These are phyloP conservation scores for Monochamus alternatus DNA, from an alignment of 2,888 invertebrate species.

Conservation along the genomic window DNA sequence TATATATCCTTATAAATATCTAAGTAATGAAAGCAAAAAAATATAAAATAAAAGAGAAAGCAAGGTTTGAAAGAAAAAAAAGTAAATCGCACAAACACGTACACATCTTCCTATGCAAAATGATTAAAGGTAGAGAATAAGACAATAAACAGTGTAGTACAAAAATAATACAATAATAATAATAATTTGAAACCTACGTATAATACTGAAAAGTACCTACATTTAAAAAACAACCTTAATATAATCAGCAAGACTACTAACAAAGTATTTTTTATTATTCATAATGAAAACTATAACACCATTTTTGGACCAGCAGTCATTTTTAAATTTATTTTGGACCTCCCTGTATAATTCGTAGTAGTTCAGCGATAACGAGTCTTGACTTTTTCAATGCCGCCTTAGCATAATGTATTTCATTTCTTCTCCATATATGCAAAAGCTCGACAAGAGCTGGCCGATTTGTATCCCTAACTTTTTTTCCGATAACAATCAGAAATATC, in stretches of 20 bases:
- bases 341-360: neutral
- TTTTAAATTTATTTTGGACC: neutral
- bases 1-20: neutral
- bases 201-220: too few relatives aligned
- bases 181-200: too few relatives aligned
- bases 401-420: neutral
- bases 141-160: too few relatives aligned
- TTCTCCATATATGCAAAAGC: neutral
- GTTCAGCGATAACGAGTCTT: neutral
- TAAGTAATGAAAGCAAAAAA: neutral
- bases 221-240: neutral
- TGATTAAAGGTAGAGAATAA: too few relatives aligned
- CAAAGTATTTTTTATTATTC: neutral
- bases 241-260: neutral
- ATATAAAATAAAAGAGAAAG: too few relatives aligned
- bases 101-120: too few relatives aligned
- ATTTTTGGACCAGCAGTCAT: constrained; percentile 3
- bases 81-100: too few relatives aligned
- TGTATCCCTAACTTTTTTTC: neutral
- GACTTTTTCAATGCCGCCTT: neutral
- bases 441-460: neutral
- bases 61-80: too few relatives aligned
- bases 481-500: neutral
- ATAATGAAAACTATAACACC: neutral
- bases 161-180: neutral